Evolutionary conservation across 2,888 invertebrate species (phyloP), one percentile per base, ranked within the genome.

Genomic region (Drosophila acutilabella): DNA sequence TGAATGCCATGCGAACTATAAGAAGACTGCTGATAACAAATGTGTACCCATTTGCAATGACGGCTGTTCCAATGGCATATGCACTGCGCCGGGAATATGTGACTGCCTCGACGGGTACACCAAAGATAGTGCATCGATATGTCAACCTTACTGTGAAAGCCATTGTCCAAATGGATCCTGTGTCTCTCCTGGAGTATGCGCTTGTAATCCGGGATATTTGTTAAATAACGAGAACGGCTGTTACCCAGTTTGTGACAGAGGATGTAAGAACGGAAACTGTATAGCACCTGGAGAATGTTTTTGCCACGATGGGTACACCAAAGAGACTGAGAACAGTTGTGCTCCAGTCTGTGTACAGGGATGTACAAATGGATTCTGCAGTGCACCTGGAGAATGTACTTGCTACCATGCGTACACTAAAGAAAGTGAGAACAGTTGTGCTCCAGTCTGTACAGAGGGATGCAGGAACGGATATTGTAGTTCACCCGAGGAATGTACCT

Each of bases 61-160:
- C 66, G 80, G 62, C 1, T 91, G 91, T 45, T 23, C 60, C 0
- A 90, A 91, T 74, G 92, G 93, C 0, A 92, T 93, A 1, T 96
- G 96, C 77, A 93, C 94, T 0, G 94, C 94, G 0, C 96, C 96
- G 0, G 94, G 95, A 88, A 93, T 94, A 79, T 96, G 96, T 83
- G 93, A 95, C 51, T 96, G 96, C 79, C 94, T 95, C 68, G 91
- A 93, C 1, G 96, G 96, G 20, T 60, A 71, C 4, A 1, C 36
- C 1, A 20, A 53, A 44, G 44, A 33, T 10, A 41, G 23, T 10
- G 0, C 18, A 6, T 40, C 61, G 0, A n/a, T 26, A 13, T 74
- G 1, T 96, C 93, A 91, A 48, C 67, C 74, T 0, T 18, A 40
- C 3, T 74, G 73, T 16, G 8, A 33, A 2, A 5, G 11, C 13